Percentiles rank a stretch among this genome's conserved stretches.
Evolutionary conservation across 2,888 invertebrate species (phyloP).

Genomic region (Erebia palarica): DNA sequence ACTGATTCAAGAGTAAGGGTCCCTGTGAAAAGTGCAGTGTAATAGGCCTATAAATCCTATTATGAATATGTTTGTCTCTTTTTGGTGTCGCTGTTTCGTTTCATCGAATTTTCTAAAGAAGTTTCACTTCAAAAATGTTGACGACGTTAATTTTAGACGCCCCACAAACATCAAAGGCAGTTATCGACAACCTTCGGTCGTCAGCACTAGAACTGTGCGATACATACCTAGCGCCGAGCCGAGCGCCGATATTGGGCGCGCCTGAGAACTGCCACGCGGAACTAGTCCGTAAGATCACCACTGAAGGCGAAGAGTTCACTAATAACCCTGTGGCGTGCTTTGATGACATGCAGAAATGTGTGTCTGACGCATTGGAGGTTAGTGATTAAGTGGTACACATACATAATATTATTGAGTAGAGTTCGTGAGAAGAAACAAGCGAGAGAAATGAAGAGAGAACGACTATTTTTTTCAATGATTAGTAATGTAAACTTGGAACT

Average conservation of each 20-base stretch:
- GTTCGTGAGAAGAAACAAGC: neutral
- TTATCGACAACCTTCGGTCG: slow-evolving; percentile 69
- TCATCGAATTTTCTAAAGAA: too few species aligned
- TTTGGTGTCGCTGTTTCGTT: too few species aligned
- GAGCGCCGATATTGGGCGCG: slow-evolving; percentile 61
- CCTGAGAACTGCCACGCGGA: slow-evolving; percentile 68
- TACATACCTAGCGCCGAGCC: slow-evolving; percentile 63
- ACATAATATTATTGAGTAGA: neutral
- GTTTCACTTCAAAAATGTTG: too few species aligned
- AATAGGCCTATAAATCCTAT: too few species aligned
- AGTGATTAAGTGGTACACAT: slow-evolving; percentile 36
- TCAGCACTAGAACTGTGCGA: slow-evolving; percentile 74
- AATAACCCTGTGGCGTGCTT: slow-evolving; percentile 87
- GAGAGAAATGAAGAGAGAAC: too few species aligned
- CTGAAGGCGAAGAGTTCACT: slow-evolving; percentile 71
- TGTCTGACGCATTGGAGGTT: slow-evolving; percentile 83
- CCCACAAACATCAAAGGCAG: slow-evolving; percentile 66
- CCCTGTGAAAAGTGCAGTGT: too few species aligned
- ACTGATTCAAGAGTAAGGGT: too few species aligned
- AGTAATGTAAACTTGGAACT: too few species aligned
- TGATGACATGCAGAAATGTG: slow-evolving; percentile 89
- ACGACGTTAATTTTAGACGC: slow-evolving; percentile 51
- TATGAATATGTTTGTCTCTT: too few species aligned
- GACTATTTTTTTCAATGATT: too few species aligned
- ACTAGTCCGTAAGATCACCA: slow-evolving; percentile 71